Conservation (phyloP, 2,797 vertebrate species). For the Peromyscus eremicus region DNA sequence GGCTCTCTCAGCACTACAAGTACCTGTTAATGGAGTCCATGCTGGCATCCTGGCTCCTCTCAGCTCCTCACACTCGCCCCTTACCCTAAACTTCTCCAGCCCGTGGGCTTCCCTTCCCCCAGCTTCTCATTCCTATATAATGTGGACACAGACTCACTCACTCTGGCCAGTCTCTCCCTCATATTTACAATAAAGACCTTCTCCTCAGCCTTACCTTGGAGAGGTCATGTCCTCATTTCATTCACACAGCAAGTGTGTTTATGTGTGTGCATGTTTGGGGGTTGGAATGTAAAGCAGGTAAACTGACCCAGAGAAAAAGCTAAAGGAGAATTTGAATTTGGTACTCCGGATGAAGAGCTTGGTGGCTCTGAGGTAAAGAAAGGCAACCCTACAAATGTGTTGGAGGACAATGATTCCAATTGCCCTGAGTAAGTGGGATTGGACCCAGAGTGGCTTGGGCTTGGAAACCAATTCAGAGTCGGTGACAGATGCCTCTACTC, state of each 20-base stretch:
- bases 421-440: background rate
- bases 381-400: background rate
- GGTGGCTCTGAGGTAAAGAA: constrained; percentile 9
- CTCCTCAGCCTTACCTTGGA: background rate
- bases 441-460: background rate
- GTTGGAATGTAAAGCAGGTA: background rate
- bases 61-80: background rate
- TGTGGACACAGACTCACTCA: too few species aligned
- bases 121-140: background rate
- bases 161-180: background rate
- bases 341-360: background rate
- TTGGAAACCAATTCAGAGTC: background rate
- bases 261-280: background rate
- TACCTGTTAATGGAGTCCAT: background rate
- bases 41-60: background rate
- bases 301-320: background rate
- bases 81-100: background rate
- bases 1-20: background rate
- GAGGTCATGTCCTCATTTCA: background rate
- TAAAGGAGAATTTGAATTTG: constrained; percentile 10
- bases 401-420: background rate
- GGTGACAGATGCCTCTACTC: background rate
- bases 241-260: background rate
- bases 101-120: background rate
- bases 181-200: background rate